Percentiles rank a stretch among this genome's conserved stretches.
Conservation (phyloP, 2,888 invertebrate species). For the Lasioglossum lativentre region DNA sequence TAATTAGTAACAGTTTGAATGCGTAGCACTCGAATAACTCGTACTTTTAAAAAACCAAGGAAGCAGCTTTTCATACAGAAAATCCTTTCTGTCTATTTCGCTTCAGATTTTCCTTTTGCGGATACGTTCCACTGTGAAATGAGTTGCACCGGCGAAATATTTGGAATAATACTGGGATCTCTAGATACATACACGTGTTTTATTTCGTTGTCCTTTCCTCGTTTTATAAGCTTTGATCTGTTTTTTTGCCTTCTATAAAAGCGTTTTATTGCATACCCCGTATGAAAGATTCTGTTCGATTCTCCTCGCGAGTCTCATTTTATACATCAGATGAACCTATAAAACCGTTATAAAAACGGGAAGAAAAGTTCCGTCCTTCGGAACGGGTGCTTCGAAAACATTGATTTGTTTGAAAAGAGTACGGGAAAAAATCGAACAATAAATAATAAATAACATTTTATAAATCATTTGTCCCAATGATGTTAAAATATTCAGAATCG, state of each 20-base stretch:
- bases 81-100: neutral
- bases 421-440: neutral
- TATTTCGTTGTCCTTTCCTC: slow-evolving; percentile 22
- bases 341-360: neutral
- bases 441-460: neutral
- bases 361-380: neutral
- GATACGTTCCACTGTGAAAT: slow-evolving; percentile 18
- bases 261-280: slow-evolving; percentile 26
- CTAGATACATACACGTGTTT: slow-evolving; percentile 2
- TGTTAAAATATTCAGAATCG: too few species aligned
- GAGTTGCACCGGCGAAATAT: slow-evolving; percentile 2
- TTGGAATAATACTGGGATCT: slow-evolving; percentile 20
- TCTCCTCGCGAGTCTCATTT: neutral
- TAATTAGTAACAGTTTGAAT: neutral
- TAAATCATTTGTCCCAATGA: too few species aligned
- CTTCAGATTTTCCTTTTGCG: neutral
- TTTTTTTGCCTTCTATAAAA: slow-evolving; percentile 36
- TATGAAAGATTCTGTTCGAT: slow-evolving; percentile 12
- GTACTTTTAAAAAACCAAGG: neutral
- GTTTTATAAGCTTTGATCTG: slow-evolving; percentile 40
- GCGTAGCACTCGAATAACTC: neutral
- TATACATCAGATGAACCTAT: neutral
- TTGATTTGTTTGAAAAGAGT: neutral
- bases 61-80: neutral
- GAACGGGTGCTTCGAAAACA: neutral